Conservation (phyloP, 2,113 vertebrate species). For the Cryptoleucopteryx plumbea region DNA sequence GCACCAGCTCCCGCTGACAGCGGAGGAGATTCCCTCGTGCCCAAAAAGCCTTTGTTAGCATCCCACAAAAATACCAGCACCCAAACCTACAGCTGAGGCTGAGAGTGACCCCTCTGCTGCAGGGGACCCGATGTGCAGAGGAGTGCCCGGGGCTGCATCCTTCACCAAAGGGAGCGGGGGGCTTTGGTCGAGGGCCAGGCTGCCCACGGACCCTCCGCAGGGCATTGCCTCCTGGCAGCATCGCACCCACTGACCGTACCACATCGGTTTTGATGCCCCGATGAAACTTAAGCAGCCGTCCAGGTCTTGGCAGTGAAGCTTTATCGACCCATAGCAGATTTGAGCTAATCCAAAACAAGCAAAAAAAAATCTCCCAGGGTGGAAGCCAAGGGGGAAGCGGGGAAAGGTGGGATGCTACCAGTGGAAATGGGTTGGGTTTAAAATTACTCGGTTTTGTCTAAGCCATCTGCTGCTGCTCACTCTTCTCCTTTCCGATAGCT, state of each 20-base stretch:
- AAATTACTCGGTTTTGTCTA: accelerated
- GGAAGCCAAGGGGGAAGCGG: neutral
- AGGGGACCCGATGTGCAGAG: neutral
- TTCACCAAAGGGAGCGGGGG: accelerated
- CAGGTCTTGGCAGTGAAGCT: neutral
- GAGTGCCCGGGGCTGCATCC: neutral
- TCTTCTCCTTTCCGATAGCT: neutral
- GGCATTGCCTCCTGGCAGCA: neutral
- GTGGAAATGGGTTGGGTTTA: neutral
- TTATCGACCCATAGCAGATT: accelerated
- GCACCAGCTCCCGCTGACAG: neutral
- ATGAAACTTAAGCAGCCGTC: accelerated
- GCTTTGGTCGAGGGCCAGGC: neutral
- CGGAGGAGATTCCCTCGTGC: accelerated
- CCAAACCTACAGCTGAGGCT: neutral
- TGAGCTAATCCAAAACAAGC: neutral
- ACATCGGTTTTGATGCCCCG: accelerated
- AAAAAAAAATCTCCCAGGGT: accelerated
- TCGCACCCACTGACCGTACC: accelerated
- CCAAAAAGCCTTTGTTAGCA: neutral
- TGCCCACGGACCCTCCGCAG: accelerated
- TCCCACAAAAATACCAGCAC: neutral
- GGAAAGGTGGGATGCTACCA: neutral
- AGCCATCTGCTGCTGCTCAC: neutral
- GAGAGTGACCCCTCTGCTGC: neutral